Percentiles rank a stretch among this genome's conserved stretches.
These are phyloP conservation scores for Babylonia areolata DNA, from an alignment of 1,140 invertebrate species.

Conservation along the genomic window DNA sequence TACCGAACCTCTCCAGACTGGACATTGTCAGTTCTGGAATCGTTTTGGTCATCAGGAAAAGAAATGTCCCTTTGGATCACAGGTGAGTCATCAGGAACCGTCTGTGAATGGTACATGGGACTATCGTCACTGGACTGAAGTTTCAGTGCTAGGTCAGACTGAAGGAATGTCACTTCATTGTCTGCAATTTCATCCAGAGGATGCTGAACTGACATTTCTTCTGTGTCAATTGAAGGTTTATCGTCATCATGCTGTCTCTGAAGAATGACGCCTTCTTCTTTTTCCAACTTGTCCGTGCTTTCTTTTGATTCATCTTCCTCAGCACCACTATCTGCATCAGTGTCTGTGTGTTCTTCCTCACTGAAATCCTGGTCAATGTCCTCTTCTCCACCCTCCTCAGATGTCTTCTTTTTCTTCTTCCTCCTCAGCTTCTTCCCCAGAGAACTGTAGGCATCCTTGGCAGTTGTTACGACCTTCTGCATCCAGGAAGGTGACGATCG, in stretches of 20 bases:
- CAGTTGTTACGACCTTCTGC: conserved; percentile 5
- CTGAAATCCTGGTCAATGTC: background rate
- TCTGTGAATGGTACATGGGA: no score
- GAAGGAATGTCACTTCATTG: no score
- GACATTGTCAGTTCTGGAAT: no score
- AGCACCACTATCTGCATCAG: background rate
- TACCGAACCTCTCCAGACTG: no score
- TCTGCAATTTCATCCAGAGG: no score
- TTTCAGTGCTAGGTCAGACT: no score
- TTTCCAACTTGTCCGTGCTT: background rate
- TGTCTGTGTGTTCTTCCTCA: background rate
- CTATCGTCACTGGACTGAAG: no score
- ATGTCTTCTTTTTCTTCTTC: background rate
- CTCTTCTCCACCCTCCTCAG: background rate
- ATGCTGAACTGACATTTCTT: background rate
- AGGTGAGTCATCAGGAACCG: no score
- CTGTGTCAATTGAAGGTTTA: background rate
- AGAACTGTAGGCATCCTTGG: conserved; percentile 4
- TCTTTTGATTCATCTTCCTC: background rate
- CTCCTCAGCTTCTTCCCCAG: background rate
- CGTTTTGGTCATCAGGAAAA: no score
- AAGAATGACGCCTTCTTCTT: no score
- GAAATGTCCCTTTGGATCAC: no score
- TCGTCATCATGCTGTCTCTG: background rate
- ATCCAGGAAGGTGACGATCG: conserved; percentile 20